Conservation (phyloP, 2,888 invertebrate genomes). For the Limnephilus rhombicus region DNA sequence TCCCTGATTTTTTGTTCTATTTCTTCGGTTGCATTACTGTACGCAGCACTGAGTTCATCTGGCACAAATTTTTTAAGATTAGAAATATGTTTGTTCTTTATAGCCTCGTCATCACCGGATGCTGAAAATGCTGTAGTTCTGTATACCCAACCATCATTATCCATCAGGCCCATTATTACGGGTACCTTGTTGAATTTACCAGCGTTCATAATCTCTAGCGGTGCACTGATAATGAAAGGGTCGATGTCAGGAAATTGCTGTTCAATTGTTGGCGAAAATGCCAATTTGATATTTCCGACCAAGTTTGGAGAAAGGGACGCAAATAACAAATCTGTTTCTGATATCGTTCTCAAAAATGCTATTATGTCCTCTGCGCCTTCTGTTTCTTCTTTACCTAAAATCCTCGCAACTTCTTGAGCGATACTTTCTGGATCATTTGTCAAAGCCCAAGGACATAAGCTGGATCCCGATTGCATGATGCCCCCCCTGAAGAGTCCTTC, state of each 20-base stretch:
- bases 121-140: neutral
- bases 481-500: slow-evolving; percentile 51
- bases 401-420: slow-evolving; percentile 64
- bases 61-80: slow-evolving; percentile 17
- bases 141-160: slow-evolving; percentile 36
- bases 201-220: slow-evolving; percentile 64
- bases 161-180: neutral
- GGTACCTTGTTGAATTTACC: slow-evolving; percentile 37
- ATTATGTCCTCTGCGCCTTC: slow-evolving; percentile 69
- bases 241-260: slow-evolving; percentile 71
- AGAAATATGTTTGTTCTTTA: slow-evolving; percentile 11
- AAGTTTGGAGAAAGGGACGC: slow-evolving; percentile 67
- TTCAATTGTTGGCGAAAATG: slow-evolving; percentile 75
- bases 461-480: slow-evolving; percentile 56
- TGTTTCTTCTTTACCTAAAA: slow-evolving; percentile 69
- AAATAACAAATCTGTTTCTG: slow-evolving; percentile 70
- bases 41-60: neutral
- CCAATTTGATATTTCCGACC: slow-evolving; percentile 73
- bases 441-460: slow-evolving; percentile 49
- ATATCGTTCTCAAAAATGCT: slow-evolving; percentile 70
- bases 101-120: neutral
- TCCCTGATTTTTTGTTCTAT: slow-evolving; percentile 38
- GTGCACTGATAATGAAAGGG: slow-evolving; percentile 73
- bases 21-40: neutral
- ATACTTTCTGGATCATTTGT: slow-evolving; percentile 25